Base-by-base conservation (phyloP, 2,888 invertebrate genomes). In the Xestia xanthographa region DNA sequence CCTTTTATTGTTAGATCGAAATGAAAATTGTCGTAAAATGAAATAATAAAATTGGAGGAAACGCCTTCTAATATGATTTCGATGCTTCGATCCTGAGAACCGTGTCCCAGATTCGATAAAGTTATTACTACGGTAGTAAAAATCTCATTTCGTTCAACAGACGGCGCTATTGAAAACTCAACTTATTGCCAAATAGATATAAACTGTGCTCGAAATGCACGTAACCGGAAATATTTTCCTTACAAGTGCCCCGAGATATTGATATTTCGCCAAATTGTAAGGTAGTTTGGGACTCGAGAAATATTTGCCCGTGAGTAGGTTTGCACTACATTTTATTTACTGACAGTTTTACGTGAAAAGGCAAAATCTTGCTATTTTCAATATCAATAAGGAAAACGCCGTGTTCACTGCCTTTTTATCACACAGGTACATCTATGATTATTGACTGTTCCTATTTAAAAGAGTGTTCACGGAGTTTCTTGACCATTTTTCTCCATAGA, bases 41-140 rank as follows among this genome's bases (percentile, higher is more conserved):
- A 84, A 87, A 87, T 88, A 90, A 89, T 90, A 90, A 90, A 90
- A 90, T 87, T 81, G 86, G 69, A 82, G 67, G 77, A 83, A 87
- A 87, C 72, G 84, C 69, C 76, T 85, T 87, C 82, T 88, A 89
- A 90, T 88, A 89, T 83, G 83, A 90, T 89, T 92, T 88, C 80
- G 80, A 84, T 80, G 81, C 72, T 82, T 77, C 80, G 76, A 85
- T 83, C 83, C 77, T 76, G 69, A 70, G 80, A 89, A 84, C 80
- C 80, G 87, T 86, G 89, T 84, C 82, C 88, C 85, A 89, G 89
- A 91, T 90, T 89, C 90, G 83, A 90, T 88, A 82, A 91, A 91
- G 90, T 91, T 92, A 92, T 92, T 92, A 90, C 91, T 89, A 88
- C 89, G 75, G 89, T 89, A 90, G 90, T 92, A 91, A 92, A 93